Conservation (phyloP, 2,113 vertebrate genomes). For the Enhydra lutris region DNA sequence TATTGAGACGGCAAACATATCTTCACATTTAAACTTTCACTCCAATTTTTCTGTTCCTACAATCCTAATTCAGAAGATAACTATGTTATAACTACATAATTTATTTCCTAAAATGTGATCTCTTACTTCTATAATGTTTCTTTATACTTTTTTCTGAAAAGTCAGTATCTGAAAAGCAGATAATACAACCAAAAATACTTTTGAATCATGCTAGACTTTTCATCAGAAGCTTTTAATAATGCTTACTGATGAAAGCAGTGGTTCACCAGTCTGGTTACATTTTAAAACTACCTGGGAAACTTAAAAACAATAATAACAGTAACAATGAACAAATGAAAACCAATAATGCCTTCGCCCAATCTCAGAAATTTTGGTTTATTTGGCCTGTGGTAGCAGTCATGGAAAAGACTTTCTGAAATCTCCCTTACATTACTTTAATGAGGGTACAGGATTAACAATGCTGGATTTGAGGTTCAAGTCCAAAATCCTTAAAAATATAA, state of each 20-base stretch:
- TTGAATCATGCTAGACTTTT: background rate
- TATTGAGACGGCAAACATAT: background rate
- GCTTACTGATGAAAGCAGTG: background rate
- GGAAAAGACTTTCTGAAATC: background rate
- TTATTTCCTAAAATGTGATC: background rate
- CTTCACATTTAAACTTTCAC: background rate
- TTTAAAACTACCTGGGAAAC: background rate
- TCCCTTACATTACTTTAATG: background rate
- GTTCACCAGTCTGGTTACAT: background rate
- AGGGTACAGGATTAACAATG: background rate
- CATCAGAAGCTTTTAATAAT: background rate
- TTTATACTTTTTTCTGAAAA: background rate
- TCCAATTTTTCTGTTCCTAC: background rate
- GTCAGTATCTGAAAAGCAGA: background rate
- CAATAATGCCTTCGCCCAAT: background rate
- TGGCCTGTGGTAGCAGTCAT: background rate
- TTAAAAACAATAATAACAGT: background rate
- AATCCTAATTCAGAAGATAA: background rate
- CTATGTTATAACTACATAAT: background rate
- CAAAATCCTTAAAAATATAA: background rate
- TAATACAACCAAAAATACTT: background rate
- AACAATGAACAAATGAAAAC: background rate
- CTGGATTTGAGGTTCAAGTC: background rate
- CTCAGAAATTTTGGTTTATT: background rate
- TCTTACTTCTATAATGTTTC: background rate